A percentile compares a stretch with the other conserved stretches of the same genome.
Evolutionary conservation across 2,113 vertebrate genomes (phyloP).

Genomic region (Falcunculus frontatus): DNA sequence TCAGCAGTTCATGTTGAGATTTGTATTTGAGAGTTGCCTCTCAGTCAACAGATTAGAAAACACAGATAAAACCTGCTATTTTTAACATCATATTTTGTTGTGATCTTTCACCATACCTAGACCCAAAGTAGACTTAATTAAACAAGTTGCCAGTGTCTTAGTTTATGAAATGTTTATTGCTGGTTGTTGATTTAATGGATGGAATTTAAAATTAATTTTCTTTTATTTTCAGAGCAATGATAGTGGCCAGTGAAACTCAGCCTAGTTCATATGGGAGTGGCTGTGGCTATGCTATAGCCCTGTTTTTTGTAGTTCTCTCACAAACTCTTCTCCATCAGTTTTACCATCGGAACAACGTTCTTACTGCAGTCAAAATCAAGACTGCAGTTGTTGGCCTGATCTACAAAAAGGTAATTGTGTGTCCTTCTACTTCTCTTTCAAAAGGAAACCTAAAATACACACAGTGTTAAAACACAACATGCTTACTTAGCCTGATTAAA

Average conservation of each 20-base stretch:
- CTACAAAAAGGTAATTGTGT: constrained; percentile 61
- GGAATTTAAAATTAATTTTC: neutral
- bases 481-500: neutral
- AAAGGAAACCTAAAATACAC: neutral
- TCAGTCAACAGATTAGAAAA: neutral
- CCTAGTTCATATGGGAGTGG: neutral
- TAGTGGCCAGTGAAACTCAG: constrained; percentile 43
- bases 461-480: neutral
- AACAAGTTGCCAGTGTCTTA: neutral
- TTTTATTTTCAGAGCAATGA: constrained; percentile 46
- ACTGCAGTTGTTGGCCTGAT: constrained; percentile 54
- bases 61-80: neutral
- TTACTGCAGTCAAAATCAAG: constrained; percentile 64
- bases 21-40: neutral
- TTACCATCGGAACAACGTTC: constrained; percentile 52
- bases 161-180: neutral
- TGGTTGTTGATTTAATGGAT: neutral
- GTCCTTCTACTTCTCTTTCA: neutral
- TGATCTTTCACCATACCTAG: neutral
- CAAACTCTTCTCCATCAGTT: constrained; percentile 56
- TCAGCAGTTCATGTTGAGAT: neutral
- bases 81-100: neutral
- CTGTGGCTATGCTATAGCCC: constrained; percentile 29
- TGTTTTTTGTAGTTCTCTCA: constrained; percentile 44
- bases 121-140: neutral